Evolutionary conservation across 2,888 invertebrate genomes (phyloP).

Genomic region (Hofmannophila pseudospretella): DNA sequence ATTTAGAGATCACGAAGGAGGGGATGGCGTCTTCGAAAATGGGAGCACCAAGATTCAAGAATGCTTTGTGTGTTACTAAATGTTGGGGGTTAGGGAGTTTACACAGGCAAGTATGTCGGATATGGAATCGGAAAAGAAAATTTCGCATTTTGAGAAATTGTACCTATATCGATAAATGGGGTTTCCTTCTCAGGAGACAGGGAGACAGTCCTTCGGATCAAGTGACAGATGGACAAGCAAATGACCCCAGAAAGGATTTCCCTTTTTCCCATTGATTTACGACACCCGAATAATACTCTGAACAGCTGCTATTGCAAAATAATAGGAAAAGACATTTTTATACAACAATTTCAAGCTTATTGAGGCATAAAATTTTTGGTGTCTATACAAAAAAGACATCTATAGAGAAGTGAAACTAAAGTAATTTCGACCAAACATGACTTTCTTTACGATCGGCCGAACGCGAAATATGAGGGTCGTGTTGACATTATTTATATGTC

Average conservation of each 20-base stretch:
- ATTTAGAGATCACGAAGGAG: no score
- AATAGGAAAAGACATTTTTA: slow-evolving; percentile 2
- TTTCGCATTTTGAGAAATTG: no score
- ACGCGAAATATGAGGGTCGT: slow-evolving; percentile 39
- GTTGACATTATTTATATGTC: slow-evolving; percentile 38
- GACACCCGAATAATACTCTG: slow-evolving; percentile 1
- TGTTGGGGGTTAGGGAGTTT: no score
- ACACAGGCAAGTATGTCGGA: no score
- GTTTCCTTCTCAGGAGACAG: no score
- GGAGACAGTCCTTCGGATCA: not conserved
- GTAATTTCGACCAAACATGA: slow-evolving; percentile 31
- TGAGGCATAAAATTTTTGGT: slow-evolving; percentile 19
- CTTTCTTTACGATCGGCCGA: slow-evolving; percentile 37
- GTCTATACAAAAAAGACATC: slow-evolving; percentile 17
- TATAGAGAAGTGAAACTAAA: slow-evolving; percentile 26
- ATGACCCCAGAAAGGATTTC: slow-evolving; percentile 4
- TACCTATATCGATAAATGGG: no score
- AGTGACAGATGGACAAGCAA: slow-evolving; percentile 5
- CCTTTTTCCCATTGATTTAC: slow-evolving; percentile 4
- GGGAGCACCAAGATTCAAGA: no score
- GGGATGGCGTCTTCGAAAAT: no score
- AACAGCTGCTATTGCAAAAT: not conserved
- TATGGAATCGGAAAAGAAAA: no score
- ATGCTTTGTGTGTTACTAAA: no score
- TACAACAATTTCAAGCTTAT: slow-evolving; percentile 9